Evolutionary conservation across 2,797 vertebrate species (phyloP), one percentile per base, ranked within the genome.

Genomic region (Notolepis coatsorum): DNA sequence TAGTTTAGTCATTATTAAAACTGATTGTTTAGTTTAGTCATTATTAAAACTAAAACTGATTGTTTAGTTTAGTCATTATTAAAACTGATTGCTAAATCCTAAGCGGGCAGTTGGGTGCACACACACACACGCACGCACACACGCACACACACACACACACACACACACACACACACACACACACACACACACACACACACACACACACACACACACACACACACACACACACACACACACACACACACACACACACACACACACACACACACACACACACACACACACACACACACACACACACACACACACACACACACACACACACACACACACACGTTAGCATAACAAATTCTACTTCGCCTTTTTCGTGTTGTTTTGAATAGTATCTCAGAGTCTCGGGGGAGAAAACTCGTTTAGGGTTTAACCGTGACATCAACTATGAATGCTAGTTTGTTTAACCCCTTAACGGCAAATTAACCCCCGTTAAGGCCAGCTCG

Each of bases 381-480:
- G 52, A 53, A 43, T 74, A 69, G 65, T 39, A 63, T 58, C 55
- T 70, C 8, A 9, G 9, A 24, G 37, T 38, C 13, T 1, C 1
- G 46, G 47, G 46, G 47, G 46, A 35, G 20, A 65, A 71, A 58
- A 49, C 49, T 28, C 33, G 23, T 37, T 48, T 25, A 27, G 30
- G 54, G 8, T 63, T 43, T 46, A 13, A 17, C 21, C 25, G 15
- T 47, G 62, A 52, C 70, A 57, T 70, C 76, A 88, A 79, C 67
- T 68, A 64, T 70, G 61, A 79, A 76, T 72, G 70, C 68, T 76
- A 49, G 87, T 89, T 91, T 88, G 85, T 84, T 91, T 92, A 92
- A 92, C 91, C 91, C 82, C 56, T 84, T 72, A 45, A 73, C 60
- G 31, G 85, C 88, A 85, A 79, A 87, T 92, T 91, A 92, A 91